Conservation (phyloP, 2,797 vertebrate species). For the Hypotaenidia okinawae region DNA sequence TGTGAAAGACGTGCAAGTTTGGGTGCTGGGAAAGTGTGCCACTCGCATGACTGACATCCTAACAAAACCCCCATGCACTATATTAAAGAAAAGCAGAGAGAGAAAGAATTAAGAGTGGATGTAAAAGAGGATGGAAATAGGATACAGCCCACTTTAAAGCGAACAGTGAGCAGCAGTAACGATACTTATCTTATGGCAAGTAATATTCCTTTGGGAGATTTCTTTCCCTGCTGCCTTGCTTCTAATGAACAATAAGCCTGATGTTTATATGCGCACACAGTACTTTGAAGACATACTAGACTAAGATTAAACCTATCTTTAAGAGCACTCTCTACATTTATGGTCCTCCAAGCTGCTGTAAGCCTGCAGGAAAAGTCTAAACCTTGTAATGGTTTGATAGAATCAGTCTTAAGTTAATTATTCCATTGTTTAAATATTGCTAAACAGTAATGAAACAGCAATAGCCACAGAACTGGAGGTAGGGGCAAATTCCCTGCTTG, state of each 20-base stretch:
- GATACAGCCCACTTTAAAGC: conserved; percentile 1
- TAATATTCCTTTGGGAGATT: conserved; percentile 42
- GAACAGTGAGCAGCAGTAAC: conserved; percentile 22
- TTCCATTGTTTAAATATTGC: conserved; percentile 31
- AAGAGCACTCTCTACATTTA: conserved; percentile 21
- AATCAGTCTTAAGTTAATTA: conserved; percentile 32
- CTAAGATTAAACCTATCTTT: conserved; percentile 50
- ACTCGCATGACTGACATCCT: rapidly evolving
- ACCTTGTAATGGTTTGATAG: not conserved
- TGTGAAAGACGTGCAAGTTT: not conserved
- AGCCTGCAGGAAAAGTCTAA: conserved; percentile 25
- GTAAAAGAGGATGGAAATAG: conserved; percentile 13
- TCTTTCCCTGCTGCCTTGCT: not conserved
- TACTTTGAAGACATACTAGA: conserved; percentile 41
- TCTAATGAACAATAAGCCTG: conserved; percentile 59
- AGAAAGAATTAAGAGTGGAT: not conserved
- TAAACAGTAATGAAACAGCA: conserved; percentile 21
- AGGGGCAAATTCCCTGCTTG: not conserved
- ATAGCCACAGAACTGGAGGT: not conserved
- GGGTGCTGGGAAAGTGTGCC: not conserved
- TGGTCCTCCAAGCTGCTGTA: conserved; percentile 44
- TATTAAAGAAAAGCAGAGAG: not conserved
- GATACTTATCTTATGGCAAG: conserved; percentile 37
- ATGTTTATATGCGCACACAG: conserved; percentile 9
- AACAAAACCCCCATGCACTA: not conserved